phyloP scores from a whole-genome alignment of 2,797 vertebrate species.

The Onychomys arenicola region DNA sequence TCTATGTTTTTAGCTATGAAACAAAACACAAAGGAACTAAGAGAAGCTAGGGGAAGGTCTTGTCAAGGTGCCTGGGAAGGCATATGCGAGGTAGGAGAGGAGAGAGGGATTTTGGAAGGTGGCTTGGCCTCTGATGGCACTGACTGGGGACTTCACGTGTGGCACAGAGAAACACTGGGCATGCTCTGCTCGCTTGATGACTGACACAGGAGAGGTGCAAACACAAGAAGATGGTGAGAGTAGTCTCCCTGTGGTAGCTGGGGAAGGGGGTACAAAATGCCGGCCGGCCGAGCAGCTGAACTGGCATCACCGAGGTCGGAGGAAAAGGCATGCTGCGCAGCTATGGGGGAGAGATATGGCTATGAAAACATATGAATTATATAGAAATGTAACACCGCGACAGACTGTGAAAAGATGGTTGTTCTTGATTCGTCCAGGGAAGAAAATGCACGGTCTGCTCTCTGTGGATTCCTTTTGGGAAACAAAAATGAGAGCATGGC shows the following conservation, averaged over 20 bases:
- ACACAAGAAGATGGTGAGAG: not conserved
- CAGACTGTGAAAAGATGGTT: not conserved
- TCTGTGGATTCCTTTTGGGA: not conserved
- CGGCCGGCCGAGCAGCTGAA: not conserved
- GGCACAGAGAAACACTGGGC: not conserved
- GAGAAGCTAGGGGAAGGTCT: constrained; percentile 12
- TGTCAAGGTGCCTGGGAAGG: not conserved
- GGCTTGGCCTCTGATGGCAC: not conserved
- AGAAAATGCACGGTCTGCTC: not conserved
- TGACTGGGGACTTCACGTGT: not conserved
- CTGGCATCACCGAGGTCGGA: not conserved
- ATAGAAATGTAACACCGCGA: not conserved
- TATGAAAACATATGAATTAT: not conserved
- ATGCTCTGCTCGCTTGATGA: not conserved
- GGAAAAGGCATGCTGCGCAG: not conserved
- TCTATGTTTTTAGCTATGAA: constrained; percentile 48
- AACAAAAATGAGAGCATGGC: not conserved
- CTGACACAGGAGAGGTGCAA: not conserved
- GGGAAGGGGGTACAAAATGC: not conserved
- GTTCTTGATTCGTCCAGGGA: not conserved
- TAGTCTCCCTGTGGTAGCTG: not conserved
- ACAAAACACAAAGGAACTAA: constrained; percentile 51
- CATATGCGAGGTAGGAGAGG: not conserved
- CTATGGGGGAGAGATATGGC: too few relatives aligned
- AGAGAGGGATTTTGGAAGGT: not conserved